Evolutionary conservation across 2,797 vertebrate genomes (phyloP).

Genomic region (Ceryle rudis): DNA sequence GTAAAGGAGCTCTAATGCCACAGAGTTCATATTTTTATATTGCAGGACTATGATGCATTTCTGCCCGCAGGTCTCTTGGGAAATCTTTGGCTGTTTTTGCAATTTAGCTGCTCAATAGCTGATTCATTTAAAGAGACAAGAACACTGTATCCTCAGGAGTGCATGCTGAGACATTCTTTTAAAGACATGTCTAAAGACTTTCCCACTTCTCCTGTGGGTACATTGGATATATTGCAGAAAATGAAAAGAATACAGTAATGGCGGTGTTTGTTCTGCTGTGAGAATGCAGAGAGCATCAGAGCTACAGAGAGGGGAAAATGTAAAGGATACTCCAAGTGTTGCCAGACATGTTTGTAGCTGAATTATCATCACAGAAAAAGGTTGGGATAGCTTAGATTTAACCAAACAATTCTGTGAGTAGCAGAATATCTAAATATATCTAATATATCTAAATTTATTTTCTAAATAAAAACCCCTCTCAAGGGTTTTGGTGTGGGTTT

Average conservation of each 20-base stretch:
- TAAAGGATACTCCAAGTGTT: neutral
- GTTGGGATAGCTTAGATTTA: neutral
- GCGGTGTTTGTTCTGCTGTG: neutral
- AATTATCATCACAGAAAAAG: neutral
- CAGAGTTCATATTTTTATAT: neutral
- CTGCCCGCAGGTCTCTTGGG: neutral
- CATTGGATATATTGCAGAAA: neutral
- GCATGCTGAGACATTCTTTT: neutral
- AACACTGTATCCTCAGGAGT: neutral
- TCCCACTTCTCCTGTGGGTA: neutral
- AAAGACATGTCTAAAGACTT: neutral
- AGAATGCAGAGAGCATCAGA: accelerated
- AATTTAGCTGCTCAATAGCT: conserved; percentile 3
- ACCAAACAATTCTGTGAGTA: neutral
- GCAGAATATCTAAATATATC: neutral
- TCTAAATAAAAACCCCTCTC: no score
- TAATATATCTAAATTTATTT: no score
- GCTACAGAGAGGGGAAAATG: neutral
- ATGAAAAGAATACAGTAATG: neutral
- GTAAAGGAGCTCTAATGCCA: neutral
- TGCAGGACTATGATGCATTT: neutral
- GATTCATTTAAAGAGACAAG: conserved; percentile 29
- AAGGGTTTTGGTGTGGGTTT: neutral
- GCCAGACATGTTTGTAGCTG: neutral
- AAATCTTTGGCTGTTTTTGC: conserved; percentile 19